Evolutionary conservation across 2,888 invertebrate species (phyloP), one percentile per base, ranked within the genome.

Genomic region (Stenurella melanura): DNA sequence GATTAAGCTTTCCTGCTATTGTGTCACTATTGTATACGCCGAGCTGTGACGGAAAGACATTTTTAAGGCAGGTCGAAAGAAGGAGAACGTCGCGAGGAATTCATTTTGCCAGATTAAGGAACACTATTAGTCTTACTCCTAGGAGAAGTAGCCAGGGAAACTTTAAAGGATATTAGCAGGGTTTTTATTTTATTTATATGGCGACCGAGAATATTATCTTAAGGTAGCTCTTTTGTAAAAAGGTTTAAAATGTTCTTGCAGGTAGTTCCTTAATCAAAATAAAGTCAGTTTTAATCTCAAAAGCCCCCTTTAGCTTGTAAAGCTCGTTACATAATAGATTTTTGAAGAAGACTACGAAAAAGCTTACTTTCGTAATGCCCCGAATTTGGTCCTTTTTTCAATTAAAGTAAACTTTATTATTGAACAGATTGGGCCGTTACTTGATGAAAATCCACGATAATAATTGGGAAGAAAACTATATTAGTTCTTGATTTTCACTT

Each of bases 1-100:
- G 83, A 85, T 85, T 85, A 85, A 84, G 81, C 81, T 82, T 80
- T 80, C 54, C 66, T 38, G 72, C 69, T 72, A 74, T 77, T 76
- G 66, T 68, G 74, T 64, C 54, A 15, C 60, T 38, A 42, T 60
- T 70, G 70, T 70, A 56, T 15, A 66, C 34, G 42, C 17, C 50
- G 57, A 67, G 68, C 19, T 12, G 76, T 72, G 76, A 73, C 42
- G 67, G 73, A 34, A 30, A 38, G 66, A 61, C 67, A 66, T 60
- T 57, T 73, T 76, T 73, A 61, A 64, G 26, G 58, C 26, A 0
- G 38, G 57, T n/a, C 19, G 42, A 61, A 38, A 19, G 30, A 18
- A 21, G 67, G 50, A 19, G 19, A 60, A 26, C 58, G 42, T 56
- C 58, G 19, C 19, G 56, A n/a, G 58, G 26, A 42, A 64, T 26